Conservation (phyloP, 2,797 vertebrate genomes). For the Channallabes apus region DNA sequence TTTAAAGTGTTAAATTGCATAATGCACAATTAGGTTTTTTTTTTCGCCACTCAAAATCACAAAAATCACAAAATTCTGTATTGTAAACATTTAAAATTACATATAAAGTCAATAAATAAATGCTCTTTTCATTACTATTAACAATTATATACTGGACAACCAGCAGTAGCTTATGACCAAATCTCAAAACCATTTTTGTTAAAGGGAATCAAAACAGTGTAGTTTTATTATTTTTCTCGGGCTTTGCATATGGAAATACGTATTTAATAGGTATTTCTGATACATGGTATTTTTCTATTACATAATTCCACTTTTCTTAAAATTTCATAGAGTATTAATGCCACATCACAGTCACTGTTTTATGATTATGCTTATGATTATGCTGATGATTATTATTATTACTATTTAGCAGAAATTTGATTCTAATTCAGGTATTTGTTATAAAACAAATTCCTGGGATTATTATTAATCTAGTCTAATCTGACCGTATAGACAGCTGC, state of each 20-base stretch:
- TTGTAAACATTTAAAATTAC: too few relatives aligned
- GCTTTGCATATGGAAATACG: background rate
- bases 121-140: background rate
- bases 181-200: too few relatives aligned
- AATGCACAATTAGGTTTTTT: background rate
- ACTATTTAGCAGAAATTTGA: background rate
- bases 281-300: background rate
- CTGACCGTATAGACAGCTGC: background rate
- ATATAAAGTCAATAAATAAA: background rate
- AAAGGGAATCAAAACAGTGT: background rate
- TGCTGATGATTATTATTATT: too few relatives aligned
- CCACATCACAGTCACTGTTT: background rate
- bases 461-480: background rate
- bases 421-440: background rate
- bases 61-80: too few relatives aligned
- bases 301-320: background rate
- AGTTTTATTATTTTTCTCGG: background rate
- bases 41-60: background rate
- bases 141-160: background rate
- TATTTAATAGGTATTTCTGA: background rate
- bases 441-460: background rate
- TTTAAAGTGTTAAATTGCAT: background rate
- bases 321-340: background rate
- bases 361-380: too few relatives aligned
- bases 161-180: background rate